A percentile compares a stretch with the other conserved stretches of the same genome.
Conservation (phyloP, 2,113 vertebrate genomes). For the Vulpes ferrilata region DNA sequence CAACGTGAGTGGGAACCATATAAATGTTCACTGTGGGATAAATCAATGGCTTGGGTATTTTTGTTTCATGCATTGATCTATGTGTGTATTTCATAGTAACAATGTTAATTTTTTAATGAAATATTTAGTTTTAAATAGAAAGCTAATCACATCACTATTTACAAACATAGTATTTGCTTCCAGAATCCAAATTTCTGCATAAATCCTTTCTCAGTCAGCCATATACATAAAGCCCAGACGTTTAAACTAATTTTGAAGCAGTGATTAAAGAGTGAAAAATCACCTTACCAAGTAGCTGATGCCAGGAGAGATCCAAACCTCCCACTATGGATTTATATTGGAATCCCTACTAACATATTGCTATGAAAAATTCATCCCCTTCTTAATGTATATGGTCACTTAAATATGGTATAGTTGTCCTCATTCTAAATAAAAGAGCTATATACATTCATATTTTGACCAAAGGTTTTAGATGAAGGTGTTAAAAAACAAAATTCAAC, state of each 20-base stretch:
- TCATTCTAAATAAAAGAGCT: neutral
- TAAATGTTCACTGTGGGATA: neutral
- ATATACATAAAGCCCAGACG: neutral
- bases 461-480: conserved; percentile 7
- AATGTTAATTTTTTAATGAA: neutral
- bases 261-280: neutral
- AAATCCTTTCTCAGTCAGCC: neutral
- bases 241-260: conserved; percentile 23
- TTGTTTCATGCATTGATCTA: neutral
- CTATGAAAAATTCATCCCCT: neutral
- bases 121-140: conserved; percentile 13
- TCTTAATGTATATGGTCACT: neutral
- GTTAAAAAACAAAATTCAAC: neutral
- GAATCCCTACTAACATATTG: neutral
- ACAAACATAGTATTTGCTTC: neutral
- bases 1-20: neutral
- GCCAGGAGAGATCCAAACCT: neutral
- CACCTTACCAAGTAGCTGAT: neutral
- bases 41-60: neutral
- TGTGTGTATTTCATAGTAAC: neutral
- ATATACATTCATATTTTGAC: neutral
- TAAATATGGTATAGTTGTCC: neutral
- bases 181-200: neutral
- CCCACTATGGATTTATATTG: neutral
- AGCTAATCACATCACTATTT: neutral